Evolutionary conservation across 2,113 vertebrate species (phyloP).

Genomic region (Corapipo altera): DNA sequence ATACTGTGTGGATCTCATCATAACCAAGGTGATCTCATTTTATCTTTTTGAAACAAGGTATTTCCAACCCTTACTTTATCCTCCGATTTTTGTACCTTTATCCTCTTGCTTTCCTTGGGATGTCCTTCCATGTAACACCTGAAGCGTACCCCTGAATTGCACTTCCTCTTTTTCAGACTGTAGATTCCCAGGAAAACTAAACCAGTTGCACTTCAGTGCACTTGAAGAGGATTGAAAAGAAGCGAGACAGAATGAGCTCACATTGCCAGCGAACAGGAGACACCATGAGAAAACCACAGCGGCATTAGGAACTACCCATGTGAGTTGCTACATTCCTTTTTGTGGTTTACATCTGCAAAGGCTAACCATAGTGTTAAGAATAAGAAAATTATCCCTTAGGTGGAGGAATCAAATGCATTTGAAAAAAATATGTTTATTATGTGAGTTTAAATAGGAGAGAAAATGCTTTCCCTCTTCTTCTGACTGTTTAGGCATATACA

Average conservation of each 20-base stretch:
- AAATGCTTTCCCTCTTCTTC: background rate
- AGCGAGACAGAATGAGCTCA: background rate
- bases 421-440: background rate
- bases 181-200: background rate
- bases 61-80: background rate
- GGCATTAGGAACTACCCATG: background rate
- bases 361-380: background rate
- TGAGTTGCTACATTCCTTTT: background rate
- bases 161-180: background rate
- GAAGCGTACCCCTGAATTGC: background rate
- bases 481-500: background rate
- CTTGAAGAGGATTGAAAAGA: background rate
- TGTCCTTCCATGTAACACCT: background rate
- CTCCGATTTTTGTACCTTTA: background rate
- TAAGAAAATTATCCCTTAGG: background rate
- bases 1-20: background rate
- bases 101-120: background rate
- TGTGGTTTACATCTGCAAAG: background rate
- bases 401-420: background rate
- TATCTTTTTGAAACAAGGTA: background rate
- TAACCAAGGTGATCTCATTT: background rate
- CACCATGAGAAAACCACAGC: background rate
- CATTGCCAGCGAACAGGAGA: background rate
- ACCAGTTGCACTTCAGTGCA: background rate
- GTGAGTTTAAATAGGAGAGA: background rate